A percentile compares a stretch with the other conserved stretches of the same genome.
Conservation (phyloP, 2,797 vertebrate species). For the Platalea minor region DNA sequence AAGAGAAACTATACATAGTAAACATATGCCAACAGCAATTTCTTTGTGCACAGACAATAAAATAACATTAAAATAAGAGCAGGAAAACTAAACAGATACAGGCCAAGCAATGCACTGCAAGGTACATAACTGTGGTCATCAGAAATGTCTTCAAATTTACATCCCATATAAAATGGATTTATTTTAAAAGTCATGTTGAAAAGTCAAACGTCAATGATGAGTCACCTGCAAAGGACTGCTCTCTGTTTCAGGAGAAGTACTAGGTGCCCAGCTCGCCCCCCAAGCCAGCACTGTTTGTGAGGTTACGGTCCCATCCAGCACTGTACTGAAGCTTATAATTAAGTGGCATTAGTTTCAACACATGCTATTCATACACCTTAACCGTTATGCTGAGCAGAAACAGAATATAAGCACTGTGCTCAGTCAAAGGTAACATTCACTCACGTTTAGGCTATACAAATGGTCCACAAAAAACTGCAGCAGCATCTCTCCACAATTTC, state of each 20-base stretch:
- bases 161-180: neutral
- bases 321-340: neutral
- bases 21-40: neutral
- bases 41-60: neutral
- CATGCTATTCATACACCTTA: neutral
- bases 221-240: neutral
- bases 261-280: neutral
- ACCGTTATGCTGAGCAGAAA: neutral
- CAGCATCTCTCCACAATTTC: neutral
- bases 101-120: neutral
- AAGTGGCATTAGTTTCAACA: neutral
- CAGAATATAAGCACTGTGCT: accelerated
- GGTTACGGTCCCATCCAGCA: neutral
- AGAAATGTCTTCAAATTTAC: neutral
- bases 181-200: neutral
- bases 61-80: neutral
- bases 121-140: neutral
- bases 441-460: neutral
- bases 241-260: neutral
- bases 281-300: neutral
- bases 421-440: neutral
- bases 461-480: neutral
- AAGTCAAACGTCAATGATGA: neutral
- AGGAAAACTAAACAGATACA: neutral
- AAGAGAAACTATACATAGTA: neutral